Evolutionary conservation across 2,888 invertebrate species (phyloP).

Genomic region (Epistrophe grossulariae): DNA sequence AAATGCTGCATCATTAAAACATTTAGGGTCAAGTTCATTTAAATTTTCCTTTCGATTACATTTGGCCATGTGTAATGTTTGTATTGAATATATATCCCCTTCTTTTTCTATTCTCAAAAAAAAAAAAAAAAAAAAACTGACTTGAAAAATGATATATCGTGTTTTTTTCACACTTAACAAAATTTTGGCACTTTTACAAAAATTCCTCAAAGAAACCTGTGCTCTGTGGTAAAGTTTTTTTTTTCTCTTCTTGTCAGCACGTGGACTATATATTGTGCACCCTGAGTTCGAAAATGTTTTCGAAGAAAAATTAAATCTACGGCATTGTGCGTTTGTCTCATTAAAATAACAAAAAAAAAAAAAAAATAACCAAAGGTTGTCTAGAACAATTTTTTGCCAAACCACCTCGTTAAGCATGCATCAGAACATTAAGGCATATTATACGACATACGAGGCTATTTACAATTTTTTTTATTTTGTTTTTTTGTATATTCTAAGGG

Average conservation of each 20-base stretch:
- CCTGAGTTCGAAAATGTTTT: conserved; percentile 46
- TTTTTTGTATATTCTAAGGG: background rate
- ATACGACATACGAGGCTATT: conserved; percentile 24
- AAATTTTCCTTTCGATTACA: conserved; percentile 34
- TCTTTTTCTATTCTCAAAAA: background rate
- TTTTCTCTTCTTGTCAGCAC: conserved; percentile 1
- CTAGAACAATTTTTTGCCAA: conserved; percentile 49
- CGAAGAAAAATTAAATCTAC: conserved; percentile 21
- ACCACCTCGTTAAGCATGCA: conserved; percentile 52
- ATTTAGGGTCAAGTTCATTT: conserved; percentile 43
- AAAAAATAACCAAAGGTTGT: conserved; percentile 57
- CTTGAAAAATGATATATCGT: conserved; percentile 26
- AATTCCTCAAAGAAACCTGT: conserved; percentile 22
- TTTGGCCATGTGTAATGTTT: conserved; percentile 19
- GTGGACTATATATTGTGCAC: conserved; percentile 36
- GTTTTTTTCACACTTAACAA: conserved; percentile 32
- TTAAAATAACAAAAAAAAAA: conserved; percentile 29
- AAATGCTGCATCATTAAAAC: conserved; percentile 23
- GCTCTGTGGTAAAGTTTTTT: background rate
- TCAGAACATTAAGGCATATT: background rate
- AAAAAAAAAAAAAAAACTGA: background rate
- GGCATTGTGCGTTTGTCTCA: conserved; percentile 66
- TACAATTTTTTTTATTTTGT: background rate
- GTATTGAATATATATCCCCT: background rate
- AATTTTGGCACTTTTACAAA: conserved; percentile 41